Evolutionary conservation across 2,888 invertebrate species (phyloP).

Genomic region (Habrosyne pyritoides): DNA sequence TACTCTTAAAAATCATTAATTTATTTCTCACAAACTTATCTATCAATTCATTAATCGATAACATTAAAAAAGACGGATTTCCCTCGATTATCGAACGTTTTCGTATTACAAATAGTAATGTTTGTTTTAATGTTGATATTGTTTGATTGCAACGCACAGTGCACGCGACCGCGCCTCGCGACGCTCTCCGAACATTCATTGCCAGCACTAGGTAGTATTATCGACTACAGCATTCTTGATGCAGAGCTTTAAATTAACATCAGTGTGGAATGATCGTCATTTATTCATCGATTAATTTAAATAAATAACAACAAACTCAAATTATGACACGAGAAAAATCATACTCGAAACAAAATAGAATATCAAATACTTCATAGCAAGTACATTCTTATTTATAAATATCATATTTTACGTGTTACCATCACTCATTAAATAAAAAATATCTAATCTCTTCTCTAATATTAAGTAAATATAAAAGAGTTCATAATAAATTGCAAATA

Average conservation of each 20-base stretch:
- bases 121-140: constrained; percentile 16
- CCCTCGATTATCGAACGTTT: constrained; percentile 58
- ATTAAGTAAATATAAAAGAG: constrained; percentile 77
- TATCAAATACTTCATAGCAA: constrained; percentile 75
- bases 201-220: constrained; percentile 35
- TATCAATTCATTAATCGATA: constrained; percentile 79
- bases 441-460: constrained; percentile 79
- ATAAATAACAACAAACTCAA: constrained; percentile 79
- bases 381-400: constrained; percentile 73
- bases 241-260: constrained; percentile 39
- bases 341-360: constrained; percentile 75
- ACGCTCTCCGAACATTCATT: constrained; percentile 16
- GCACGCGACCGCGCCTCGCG: constrained; percentile 19
- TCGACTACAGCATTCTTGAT: constrained; percentile 31
- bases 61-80: constrained; percentile 73
- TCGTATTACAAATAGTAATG: constrained; percentile 39
- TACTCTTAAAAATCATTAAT: constrained; percentile 82
- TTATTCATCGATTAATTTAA: constrained; percentile 71
- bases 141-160: constrained; percentile 26
- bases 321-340: constrained; percentile 78
- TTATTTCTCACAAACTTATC: constrained; percentile 82
- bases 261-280: constrained; percentile 52
- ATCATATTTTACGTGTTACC: constrained; percentile 76
- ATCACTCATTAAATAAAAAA: constrained; percentile 81
- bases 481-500: constrained; percentile 73